Conservation (phyloP, 2,113 vertebrate genomes). For the Corythoichthys haematopterus region DNA sequence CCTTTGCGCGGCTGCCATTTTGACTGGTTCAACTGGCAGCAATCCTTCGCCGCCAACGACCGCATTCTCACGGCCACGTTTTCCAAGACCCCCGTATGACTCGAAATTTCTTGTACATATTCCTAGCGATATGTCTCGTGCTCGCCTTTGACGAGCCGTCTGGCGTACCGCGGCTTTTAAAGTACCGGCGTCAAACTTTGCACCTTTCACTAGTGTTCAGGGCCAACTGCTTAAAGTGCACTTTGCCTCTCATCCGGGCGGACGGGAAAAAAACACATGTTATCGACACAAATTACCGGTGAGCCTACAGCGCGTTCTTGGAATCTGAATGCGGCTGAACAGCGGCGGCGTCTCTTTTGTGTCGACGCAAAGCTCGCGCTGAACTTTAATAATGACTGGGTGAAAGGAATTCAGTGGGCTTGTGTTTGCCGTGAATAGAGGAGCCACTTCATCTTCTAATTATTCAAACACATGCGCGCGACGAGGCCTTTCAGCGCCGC, state of each 20-base stretch:
- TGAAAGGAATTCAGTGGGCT: conserved; percentile 3
- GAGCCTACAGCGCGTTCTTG: not conserved
- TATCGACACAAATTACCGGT: not conserved
- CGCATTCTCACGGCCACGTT: too few species aligned
- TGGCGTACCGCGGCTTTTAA: not conserved
- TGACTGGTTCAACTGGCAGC: too few species aligned
- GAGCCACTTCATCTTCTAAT: conserved; percentile 12
- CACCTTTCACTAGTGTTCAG: not conserved
- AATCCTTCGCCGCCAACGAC: too few species aligned
- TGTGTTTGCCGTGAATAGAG: conserved; percentile 7
- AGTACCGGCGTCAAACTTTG: not conserved
- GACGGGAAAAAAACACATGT: not conserved
- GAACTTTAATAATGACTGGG: conserved; percentile 7
- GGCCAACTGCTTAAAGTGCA: not conserved
- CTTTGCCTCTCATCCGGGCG: not conserved
- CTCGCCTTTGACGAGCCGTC: not conserved
- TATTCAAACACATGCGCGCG: not conserved
- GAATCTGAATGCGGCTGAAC: not conserved
- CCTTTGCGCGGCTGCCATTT: too few species aligned
- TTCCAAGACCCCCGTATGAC: too few species aligned
- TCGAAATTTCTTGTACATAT: too few species aligned
- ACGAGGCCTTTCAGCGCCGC: not conserved
- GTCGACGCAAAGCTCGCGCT: not conserved
- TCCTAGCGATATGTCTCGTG: not conserved
- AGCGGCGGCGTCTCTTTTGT: conserved; percentile 2